Conservation (phyloP, 2,797 vertebrate genomes). For the Aselliscus stoliczkanus region DNA sequence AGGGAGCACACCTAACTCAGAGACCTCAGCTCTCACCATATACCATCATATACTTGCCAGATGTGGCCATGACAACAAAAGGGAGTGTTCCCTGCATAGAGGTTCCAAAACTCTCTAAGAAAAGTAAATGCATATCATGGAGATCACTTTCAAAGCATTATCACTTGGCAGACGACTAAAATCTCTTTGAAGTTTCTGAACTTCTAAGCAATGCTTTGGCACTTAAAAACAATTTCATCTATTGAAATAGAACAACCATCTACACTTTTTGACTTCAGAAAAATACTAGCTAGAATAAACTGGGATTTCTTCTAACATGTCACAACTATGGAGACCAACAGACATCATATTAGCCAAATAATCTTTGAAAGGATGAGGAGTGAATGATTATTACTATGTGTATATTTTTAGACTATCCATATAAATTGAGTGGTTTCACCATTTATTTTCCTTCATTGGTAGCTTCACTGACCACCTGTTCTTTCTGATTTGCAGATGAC, state of each 20-base stretch:
- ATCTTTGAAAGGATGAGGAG: not conserved
- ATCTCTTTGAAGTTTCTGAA: slow-evolving; percentile 8
- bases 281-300: not conserved
- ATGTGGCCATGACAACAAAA: not conserved
- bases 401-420: not conserved
- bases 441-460: not conserved
- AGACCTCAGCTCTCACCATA: not conserved
- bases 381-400: not conserved
- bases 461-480: slow-evolving; percentile 8
- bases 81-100: not conserved
- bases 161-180: not conserved
- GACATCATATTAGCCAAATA: not conserved
- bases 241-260: not conserved
- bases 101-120: not conserved
- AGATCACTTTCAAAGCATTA: not conserved
- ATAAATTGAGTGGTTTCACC: not conserved
- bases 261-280: not conserved
- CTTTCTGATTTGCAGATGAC: not conserved
- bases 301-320: not conserved
- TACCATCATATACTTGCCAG: not conserved
- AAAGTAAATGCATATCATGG: not conserved
- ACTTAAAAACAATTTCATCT: not conserved
- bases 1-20: not conserved
- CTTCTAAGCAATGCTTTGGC: not conserved
- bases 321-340: not conserved